phyloP scores from a whole-genome alignment of 2,888 invertebrate genomes.

The Tubulanus polymorphus region DNA sequence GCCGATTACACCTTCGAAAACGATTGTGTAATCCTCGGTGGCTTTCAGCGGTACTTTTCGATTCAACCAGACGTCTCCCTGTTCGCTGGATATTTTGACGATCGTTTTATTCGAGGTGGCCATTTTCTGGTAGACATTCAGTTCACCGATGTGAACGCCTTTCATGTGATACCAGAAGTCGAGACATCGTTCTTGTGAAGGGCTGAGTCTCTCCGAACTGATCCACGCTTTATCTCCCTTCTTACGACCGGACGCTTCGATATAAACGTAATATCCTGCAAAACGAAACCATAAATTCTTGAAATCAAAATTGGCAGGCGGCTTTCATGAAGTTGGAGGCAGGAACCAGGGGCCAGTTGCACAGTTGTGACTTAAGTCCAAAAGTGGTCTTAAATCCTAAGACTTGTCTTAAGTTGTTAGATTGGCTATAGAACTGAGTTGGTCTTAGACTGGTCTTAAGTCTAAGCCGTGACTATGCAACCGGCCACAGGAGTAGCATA shows the following conservation, averaged over 20 bases:
- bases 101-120: neutral
- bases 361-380: too few relatives aligned
- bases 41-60: neutral
- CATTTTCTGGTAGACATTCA: conserved; percentile 1
- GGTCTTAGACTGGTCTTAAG: too few relatives aligned
- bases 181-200: conserved; percentile 17
- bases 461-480: too few relatives aligned
- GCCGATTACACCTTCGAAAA: conserved; percentile 19
- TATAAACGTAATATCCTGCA: conserved; percentile 38
- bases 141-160: conserved; percentile 15
- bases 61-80: conserved; percentile 4
- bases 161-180: conserved; percentile 28
- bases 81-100: neutral
- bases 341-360: too few relatives aligned
- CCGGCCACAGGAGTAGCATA: too few relatives aligned
- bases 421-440: too few relatives aligned
- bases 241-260: conserved; percentile 55
- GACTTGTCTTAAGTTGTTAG: too few relatives aligned
- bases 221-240: conserved; percentile 60
- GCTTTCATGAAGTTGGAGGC: too few relatives aligned
- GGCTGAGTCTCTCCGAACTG: conserved; percentile 11
- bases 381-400: too few relatives aligned
- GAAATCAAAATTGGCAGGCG: too few relatives aligned
- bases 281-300: neutral
- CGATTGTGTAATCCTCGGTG: conserved; percentile 2